Evolutionary conservation across 2,113 vertebrate species (phyloP), one percentile per base, ranked within the genome.

Genomic region (Oncorhynchus clarkii): DNA sequence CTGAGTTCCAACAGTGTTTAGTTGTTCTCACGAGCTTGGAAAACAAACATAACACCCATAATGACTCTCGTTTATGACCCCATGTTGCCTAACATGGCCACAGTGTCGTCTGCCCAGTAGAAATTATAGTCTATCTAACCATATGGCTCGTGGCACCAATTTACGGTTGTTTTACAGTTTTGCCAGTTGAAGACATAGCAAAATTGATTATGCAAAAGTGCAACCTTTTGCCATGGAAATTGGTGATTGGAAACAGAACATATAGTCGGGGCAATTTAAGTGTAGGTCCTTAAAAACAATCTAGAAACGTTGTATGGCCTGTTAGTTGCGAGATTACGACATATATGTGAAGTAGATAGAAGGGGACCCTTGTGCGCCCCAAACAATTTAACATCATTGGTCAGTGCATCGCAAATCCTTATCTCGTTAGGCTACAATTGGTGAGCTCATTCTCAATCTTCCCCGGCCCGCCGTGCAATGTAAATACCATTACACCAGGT

Each of bases 31-130:
- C 81, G 68, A 67, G 66, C 69, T 78, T 86, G 80, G 90, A 88
- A 91, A 90, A 91, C 89, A 89, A 93, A 93, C 90, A 88, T 26
- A 78, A 84, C 88, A 90, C 84, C 81, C 85, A 75, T 78, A 80
- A 86, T 84, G 76, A 86, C 85, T 77, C 22, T 14, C 79, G 73
- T 29, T 70, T 77, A 49, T 62, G 83, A 77, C 86, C 82, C 86
- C 84, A 70, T 57, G 76, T 70, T 45, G 73, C 65, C 59, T 5
- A 22, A 31, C 27, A 22, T 34, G 62, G 29, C 65, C 70, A 48
- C 22, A 29, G 20, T 11, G 78, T 71, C 49, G 82, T 68, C 82
- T 80, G 75, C 39, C 72, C 72, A 71, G 65, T 20, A 24, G 11
- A 67, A 62, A 70, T 18, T 64, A 48, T 8, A 29, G 3, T 81